phyloP scores from a whole-genome alignment of 2,888 invertebrate species.

The Lycocerus yunnanus region DNA sequence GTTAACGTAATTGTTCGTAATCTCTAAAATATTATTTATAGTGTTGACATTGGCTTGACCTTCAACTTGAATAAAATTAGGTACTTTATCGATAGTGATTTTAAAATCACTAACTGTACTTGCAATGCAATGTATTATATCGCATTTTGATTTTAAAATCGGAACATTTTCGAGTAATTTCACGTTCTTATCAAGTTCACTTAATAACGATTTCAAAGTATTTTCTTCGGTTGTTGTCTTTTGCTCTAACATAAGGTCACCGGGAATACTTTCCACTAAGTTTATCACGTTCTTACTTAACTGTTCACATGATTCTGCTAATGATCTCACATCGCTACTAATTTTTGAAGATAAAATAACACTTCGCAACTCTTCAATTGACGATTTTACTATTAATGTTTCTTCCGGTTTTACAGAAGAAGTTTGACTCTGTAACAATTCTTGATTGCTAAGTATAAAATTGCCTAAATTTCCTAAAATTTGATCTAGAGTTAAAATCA shows the following conservation, averaged over 20 bases:
- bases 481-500: slow-evolving; percentile 43
- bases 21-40: neutral
- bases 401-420: slow-evolving; percentile 18
- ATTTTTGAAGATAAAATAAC: slow-evolving; percentile 27
- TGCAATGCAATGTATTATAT: neutral
- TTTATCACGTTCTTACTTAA: slow-evolving; percentile 52
- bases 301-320: slow-evolving; percentile 50
- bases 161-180: neutral
- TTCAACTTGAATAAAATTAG: neutral
- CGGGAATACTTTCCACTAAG: slow-evolving; percentile 49
- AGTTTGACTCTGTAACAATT: slow-evolving; percentile 29
- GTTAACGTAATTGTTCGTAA: neutral
- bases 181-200: neutral
- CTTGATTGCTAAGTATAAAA: slow-evolving; percentile 37
- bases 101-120: neutral
- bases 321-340: slow-evolving; percentile 40
- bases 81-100: neutral
- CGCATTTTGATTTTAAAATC: neutral
- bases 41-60: neutral
- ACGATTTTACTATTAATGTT: slow-evolving; percentile 43
- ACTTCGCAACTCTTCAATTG: slow-evolving; percentile 48
- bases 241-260: neutral
- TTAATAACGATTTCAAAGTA: neutral
- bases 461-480: slow-evolving; percentile 33
- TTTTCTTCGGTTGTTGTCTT: neutral